Base-by-base conservation (phyloP, 2,888 invertebrate genomes). In the Mythimna albipuncta region DNA sequence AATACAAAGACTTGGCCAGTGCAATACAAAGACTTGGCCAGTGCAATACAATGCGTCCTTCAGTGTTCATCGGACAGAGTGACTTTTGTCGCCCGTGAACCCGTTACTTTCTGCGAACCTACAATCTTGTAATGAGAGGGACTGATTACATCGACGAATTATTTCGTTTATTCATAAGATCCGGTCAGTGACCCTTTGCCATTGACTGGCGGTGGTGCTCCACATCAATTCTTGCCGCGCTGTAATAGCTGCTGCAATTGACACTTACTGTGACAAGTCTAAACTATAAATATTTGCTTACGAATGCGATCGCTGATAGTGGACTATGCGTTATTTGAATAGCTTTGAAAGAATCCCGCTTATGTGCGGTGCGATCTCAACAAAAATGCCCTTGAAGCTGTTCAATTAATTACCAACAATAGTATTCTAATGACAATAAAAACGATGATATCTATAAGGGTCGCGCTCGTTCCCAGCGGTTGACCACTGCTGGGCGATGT, bases 331-430 rank as follows among this genome's bases (percentile, higher is more conserved):
- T 65, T 26, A 66, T 74, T 68, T 58, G 61, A 76, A 67, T 76
- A 76, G 32, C 57, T 58, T 52, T 52, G 65, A 59, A 64, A 55
- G 62, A 47, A 67, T 64, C 13, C 61, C 50, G 59, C 32, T 52
- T 54, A 59, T 47, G 75, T 21, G 47, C 38, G 54, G 38, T 35
- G 64, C 35, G 77, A 55, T 68, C 35, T 62, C 73, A 64, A 69
- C 72, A 69, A 69, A 74, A 69, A 77, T 68, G 44, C 70, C 10
- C 61, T 70, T 35, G 52, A 52, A 72, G 64, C 57, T 77, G 72
- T 80, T 81, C 69, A 81, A 79, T 77, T 73, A 79, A 79, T 84
- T 77, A 63, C 61, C 67, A 63, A 80, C 84, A 85, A 80, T 74
- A 84, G 67, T 71, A 75, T 73, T 66, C 70, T 72, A 73, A 68